Percentiles rank a stretch among this genome's conserved stretches.
phyloP scores from a whole-genome alignment of 2,888 invertebrate species.

The Pherbina coryleti region DNA sequence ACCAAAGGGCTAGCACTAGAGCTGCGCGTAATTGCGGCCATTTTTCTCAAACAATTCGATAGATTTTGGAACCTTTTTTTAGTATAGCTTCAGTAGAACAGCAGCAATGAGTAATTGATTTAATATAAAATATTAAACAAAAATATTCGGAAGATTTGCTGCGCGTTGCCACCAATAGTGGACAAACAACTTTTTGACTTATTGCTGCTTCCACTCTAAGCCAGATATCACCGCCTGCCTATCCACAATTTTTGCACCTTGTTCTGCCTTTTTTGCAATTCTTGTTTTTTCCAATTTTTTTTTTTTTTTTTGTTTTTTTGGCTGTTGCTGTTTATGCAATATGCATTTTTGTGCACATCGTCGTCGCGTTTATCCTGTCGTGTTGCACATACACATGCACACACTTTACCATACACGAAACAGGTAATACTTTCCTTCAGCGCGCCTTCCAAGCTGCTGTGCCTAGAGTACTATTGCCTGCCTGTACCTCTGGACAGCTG shows the following conservation, averaged over 20 bases:
- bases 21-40: conserved; percentile 63
- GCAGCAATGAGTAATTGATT: background rate
- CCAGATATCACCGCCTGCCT: conserved; percentile 27
- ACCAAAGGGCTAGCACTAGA: conserved; percentile 65
- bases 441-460: background rate
- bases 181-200: conserved; percentile 66
- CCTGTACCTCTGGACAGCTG: background rate
- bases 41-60: conserved; percentile 37
- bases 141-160: conserved; percentile 41
- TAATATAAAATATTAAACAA: conserved; percentile 19
- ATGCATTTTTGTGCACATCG: conserved; percentile 37
- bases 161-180: conserved; percentile 59
- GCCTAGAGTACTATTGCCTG: background rate
- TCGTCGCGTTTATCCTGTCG: conserved; percentile 36
- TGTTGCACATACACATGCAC: conserved; percentile 27
- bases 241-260: conserved; percentile 35
- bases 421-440: conserved; percentile 25
- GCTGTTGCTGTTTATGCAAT: conserved; percentile 32
- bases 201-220: conserved; percentile 43
- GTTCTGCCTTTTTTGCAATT: conserved; percentile 34
- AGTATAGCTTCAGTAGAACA: too few relatives aligned
- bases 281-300: conserved; percentile 20
- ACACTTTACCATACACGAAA: conserved; percentile 27
- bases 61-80: background rate
- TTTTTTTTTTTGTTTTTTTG: background rate